Base-by-base conservation (phyloP, 2,888 invertebrate genomes). In the Athalia rosae region DNA sequence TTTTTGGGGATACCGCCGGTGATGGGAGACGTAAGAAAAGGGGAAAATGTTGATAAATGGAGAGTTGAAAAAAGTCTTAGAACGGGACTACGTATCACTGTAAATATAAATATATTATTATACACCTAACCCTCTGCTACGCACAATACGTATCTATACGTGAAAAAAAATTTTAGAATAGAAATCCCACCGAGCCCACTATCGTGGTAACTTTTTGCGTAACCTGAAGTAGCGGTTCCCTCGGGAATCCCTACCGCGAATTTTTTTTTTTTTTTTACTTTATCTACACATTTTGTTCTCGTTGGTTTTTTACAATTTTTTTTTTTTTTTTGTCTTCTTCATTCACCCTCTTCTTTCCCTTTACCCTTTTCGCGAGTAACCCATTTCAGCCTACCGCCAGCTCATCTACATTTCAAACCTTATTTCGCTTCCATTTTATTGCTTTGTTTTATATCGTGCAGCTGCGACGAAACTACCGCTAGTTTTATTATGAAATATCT, bases 321-420 rank as follows among this genome's bases (percentile, higher is more conserved):
- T 53, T n/a, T 53, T 53, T 8, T 4, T 53, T 53, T 53, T 53
- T 53, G 15, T 15, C 67, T n/a, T 48, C 4, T 67, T 67, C 7
- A 2, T 28, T 8, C 50, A 45, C 15, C 58, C 50, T 56, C 8
- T 7, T 58, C 45, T 15, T 53, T 53, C 56, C 41, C 76, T 64
- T 15, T 28, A 13, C 28, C 47, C 48, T 61, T 71, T 41, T 43
- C 28, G 11, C 15, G 15, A 50, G 41, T 41, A 13, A 13, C 76
- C 47, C 62, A 62, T 43, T 64, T 53, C 48, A 64, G 11, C 62
- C 50, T 45, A 41, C 56, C 56, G 45, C 47, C 47, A 50, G 43
- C 59, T 76, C 66, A 76, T 76, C 67, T 67, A 53, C 66, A 56
- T 62, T 64, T 61, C 63, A 62, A 56, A 64, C 76, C 62, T 56